Evolutionary conservation across 2,113 vertebrate genomes (phyloP), one percentile per base, ranked within the genome.

Genomic region (Eublepharis macularius): DNA sequence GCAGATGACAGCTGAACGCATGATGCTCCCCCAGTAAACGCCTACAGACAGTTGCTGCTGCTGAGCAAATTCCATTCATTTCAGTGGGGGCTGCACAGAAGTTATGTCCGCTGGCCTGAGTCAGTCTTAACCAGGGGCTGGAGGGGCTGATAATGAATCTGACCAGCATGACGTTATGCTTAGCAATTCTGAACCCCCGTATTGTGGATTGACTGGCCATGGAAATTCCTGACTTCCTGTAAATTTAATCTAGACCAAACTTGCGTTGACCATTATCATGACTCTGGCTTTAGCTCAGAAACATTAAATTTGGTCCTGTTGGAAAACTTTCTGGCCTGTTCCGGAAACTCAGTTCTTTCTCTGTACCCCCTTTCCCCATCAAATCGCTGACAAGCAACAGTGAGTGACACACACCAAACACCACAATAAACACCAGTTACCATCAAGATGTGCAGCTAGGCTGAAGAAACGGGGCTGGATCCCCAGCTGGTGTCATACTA

Each of bases 351-450:
- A 5, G 34, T 60, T 21, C 49, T 49, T 65, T n/a, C 43, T 80
- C 69, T 65, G 39, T 8, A 36, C 32, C 63, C 49, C 1, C 76
- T 51, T 34, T 13, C 47, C 4, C 66, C 9, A 4, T n/a, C 49
- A 12, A 49, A 34, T 43, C 45, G 76, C 83, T 77, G 75, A 69
- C 45, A 45, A 80, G 84, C 84, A 86, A 74, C 84, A 74, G 41
- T 63, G 78, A 86, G 54, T 65, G 77, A 86, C 69, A 86, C 77
- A 86, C 84, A 74, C 51, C 54, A 86, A 80, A 86, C 84, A 80
- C 69, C 84, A 86, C 84, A 80, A 74, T 49, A 86, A 65, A 73
- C 84, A 86, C 68, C 51, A 80, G 66, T 65, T 69, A 74, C 84
- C 60, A 47, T 73, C 54, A 63, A 80, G 78, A 80, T 86, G 84